Evolutionary conservation across 2,113 vertebrate genomes (phyloP).

Genomic region (Lontra canadensis): DNA sequence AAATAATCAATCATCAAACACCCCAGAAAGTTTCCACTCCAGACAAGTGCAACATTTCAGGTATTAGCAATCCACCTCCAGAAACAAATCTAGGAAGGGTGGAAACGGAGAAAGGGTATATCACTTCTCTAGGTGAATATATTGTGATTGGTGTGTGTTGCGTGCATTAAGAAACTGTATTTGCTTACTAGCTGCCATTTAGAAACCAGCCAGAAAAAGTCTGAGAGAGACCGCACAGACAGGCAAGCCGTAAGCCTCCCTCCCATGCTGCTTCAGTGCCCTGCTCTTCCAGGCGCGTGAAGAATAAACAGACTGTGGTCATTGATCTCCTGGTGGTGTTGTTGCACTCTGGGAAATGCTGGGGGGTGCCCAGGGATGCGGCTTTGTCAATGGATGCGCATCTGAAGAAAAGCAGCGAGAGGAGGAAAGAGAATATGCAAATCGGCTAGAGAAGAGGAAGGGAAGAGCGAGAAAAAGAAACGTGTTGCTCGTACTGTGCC

Average conservation of each 20-base stretch:
- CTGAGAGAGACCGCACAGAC: neutral
- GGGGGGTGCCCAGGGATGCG: constrained; percentile 45
- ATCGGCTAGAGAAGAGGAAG: neutral
- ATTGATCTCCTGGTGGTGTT: constrained; percentile 59
- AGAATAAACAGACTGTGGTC: constrained; percentile 51
- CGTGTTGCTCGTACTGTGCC: neutral
- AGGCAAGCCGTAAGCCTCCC: neutral
- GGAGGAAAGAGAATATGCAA: neutral
- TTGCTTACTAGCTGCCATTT: neutral
- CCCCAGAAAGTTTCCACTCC: constrained; percentile 28
- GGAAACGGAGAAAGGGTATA: neutral
- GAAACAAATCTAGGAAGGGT: constrained; percentile 7
- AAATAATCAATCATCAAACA: constrained; percentile 74
- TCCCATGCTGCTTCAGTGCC: neutral
- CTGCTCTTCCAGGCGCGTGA: constrained; percentile 27
- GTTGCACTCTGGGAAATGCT: constrained; percentile 71
- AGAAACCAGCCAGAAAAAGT: neutral
- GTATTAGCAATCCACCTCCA: constrained; percentile 56
- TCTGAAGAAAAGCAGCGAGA: neutral
- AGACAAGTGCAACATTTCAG: constrained; percentile 65
- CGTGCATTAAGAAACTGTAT: neutral
- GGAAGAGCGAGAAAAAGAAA: neutral
- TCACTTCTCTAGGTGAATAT: constrained; percentile 30
- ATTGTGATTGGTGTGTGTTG: constrained; percentile 10
- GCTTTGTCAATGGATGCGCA: constrained; percentile 26